These are phyloP conservation scores for Neoniphon sammara DNA, from an alignment of 2,797 vertebrate genomes.

Conservation along the genomic window DNA sequence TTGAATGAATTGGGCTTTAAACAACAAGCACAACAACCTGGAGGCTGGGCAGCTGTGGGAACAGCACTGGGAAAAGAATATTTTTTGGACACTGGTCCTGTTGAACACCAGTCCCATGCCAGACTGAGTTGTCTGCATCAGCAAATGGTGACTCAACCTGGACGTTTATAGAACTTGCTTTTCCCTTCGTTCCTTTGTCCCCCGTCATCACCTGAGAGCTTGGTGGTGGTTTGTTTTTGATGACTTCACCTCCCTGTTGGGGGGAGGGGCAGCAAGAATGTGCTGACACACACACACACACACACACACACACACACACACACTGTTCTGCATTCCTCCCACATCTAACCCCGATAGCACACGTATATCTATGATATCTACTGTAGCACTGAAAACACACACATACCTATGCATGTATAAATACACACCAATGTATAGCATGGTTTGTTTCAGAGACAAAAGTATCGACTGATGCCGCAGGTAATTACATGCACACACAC, in stretches of 20 bases:
- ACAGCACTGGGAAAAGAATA: neutral
- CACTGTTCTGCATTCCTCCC: slow-evolving; percentile 67
- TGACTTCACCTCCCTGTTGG: slow-evolving; percentile 58
- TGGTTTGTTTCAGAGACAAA: slow-evolving; percentile 58
- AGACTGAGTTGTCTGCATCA: neutral
- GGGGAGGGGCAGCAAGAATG: slow-evolving; percentile 50
- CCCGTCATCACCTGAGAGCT: slow-evolving; percentile 59
- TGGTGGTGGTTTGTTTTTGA: slow-evolving; percentile 57
- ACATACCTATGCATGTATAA: slow-evolving; percentile 11
- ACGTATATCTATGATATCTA: slow-evolving; percentile 44
- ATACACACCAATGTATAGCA: slow-evolving; percentile 19
- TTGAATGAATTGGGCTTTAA: too few species aligned
- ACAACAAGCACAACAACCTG: too few species aligned
- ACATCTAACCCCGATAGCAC: slow-evolving; percentile 61
- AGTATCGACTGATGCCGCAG: slow-evolving; percentile 50
- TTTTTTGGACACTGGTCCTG: neutral
- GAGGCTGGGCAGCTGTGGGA: neutral
- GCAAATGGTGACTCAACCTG: neutral
- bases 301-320: slow-evolving; percentile 14
- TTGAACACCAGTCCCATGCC: too few species aligned
- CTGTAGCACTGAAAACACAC: slow-evolving; percentile 42
- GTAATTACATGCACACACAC: slow-evolving; percentile 11
- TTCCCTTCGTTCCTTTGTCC: slow-evolving; percentile 51
- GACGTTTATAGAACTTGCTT: slow-evolving; percentile 40
- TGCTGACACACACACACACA: slow-evolving; percentile 66